Percentiles rank a stretch among this genome's conserved stretches.
phyloP scores from a whole-genome alignment of 2,888 invertebrate genomes.

The Galeopsomyia nigrocyanea region DNA sequence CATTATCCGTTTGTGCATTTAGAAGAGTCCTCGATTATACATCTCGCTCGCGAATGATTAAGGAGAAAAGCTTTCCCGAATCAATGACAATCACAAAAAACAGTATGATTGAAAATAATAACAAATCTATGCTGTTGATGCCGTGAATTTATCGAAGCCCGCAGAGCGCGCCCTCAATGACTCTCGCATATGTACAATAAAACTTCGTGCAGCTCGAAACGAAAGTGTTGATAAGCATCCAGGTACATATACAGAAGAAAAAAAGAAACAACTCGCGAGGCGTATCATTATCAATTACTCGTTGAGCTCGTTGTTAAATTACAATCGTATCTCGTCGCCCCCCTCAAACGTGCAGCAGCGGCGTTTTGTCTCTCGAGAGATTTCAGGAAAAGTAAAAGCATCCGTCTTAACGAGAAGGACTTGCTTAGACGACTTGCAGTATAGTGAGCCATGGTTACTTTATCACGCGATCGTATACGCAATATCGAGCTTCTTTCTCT shows the following conservation, averaged over 20 bases:
- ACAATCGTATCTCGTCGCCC: slow-evolving; percentile 9
- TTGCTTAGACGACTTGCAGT: neutral
- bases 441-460: too few species aligned
- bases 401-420: neutral
- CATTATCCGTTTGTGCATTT: slow-evolving; percentile 15
- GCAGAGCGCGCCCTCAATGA: too few species aligned
- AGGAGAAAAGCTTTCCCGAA: slow-evolving; percentile 1
- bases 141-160: too few species aligned
- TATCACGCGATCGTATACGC: neutral
- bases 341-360: neutral
- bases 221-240: slow-evolving; percentile 24
- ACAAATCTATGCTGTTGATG: too few species aligned
- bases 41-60: neutral
- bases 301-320: neutral
- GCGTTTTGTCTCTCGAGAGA: neutral
- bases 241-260: too few species aligned
- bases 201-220: slow-evolving; percentile 8
- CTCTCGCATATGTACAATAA: too few species aligned
- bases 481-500: slow-evolving; percentile 9
- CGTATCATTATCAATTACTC: slow-evolving; percentile 13
- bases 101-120: too few species aligned
- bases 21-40: neutral
- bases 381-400: neutral
- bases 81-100: too few species aligned
- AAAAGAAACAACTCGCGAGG: neutral